Percentiles rank a stretch among this genome's conserved stretches.
phyloP scores from a whole-genome alignment of 2,797 vertebrate genomes.

The Silurus lanzhouensis region DNA sequence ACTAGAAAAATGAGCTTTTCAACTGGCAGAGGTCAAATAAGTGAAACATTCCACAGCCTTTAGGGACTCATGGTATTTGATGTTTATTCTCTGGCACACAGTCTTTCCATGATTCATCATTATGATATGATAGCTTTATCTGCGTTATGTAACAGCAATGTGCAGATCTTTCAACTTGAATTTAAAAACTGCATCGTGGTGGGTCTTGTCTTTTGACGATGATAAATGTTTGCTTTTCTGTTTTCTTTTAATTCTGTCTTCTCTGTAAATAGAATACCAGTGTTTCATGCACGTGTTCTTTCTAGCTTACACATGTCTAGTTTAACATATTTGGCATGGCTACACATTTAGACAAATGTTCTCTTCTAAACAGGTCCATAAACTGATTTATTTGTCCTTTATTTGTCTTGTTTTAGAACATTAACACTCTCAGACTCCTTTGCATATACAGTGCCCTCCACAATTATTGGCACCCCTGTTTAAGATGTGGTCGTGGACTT shows the following conservation, averaged over 20 bases:
- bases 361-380: not conserved
- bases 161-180: constrained; percentile 35
- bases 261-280: constrained; percentile 3
- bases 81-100: constrained; percentile 40
- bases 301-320: constrained; percentile 48
- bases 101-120: constrained; percentile 45
- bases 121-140: constrained; percentile 33
- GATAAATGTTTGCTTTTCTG: constrained; percentile 37
- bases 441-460: constrained; percentile 8
- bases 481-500: no score
- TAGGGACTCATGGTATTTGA: constrained; percentile 23
- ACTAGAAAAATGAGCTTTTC: not conserved
- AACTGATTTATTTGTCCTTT: not conserved
- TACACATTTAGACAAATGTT: not conserved
- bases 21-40: constrained; percentile 28
- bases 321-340: constrained; percentile 44
- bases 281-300: constrained; percentile 17
- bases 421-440: constrained; percentile 1
- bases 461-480: no score
- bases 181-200: constrained; percentile 3
- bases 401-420: constrained; percentile 28
- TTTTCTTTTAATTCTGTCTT: constrained; percentile 20
- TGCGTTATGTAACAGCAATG: not conserved
- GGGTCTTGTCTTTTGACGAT: constrained; percentile 33
- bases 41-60: constrained; percentile 24